These are phyloP conservation scores for Sphaeramia orbicularis DNA, from an alignment of 2,797 vertebrate species.

Conservation along the genomic window DNA sequence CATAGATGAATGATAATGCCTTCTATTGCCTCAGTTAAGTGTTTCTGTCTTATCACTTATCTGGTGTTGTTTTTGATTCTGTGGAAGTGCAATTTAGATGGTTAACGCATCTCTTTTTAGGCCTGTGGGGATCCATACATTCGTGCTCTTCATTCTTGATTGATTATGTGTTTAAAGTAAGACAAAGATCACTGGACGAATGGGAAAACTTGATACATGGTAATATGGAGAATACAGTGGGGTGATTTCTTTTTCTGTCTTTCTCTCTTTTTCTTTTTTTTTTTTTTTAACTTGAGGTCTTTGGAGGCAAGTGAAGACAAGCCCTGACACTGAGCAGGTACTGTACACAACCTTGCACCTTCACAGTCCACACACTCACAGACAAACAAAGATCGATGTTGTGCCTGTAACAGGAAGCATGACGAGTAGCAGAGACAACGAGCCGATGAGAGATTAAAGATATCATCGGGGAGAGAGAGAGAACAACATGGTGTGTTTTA, in stretches of 20 bases:
- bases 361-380: background rate
- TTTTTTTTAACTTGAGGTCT: background rate
- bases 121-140: conserved; percentile 13
- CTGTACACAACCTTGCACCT: conserved; percentile 4
- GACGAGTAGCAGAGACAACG: conserved; percentile 31
- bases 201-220: conserved; percentile 5
- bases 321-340: conserved; percentile 16
- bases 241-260: conserved; percentile 8
- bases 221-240: background rate
- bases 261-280: conserved; percentile 1
- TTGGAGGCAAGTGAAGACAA: conserved; percentile 34
- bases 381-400: conserved; percentile 26
- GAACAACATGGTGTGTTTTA: conserved; percentile 29
- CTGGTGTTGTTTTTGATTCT: conserved; percentile 59
- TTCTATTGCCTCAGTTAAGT: conserved; percentile 65
- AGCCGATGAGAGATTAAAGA: conserved; percentile 53
- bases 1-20: conserved; percentile 69
- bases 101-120: conserved; percentile 27
- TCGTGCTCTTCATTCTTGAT: conserved; percentile 20
- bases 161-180: conserved; percentile 19
- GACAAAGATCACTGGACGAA: background rate
- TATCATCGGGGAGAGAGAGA: conserved; percentile 32
- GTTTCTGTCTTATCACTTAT: conserved; percentile 65
- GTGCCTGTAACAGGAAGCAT: conserved; percentile 29
- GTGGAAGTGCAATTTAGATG: conserved; percentile 50